Conservation (phyloP, 2,797 vertebrate species). For the Neomorphus geoffroyi region DNA sequence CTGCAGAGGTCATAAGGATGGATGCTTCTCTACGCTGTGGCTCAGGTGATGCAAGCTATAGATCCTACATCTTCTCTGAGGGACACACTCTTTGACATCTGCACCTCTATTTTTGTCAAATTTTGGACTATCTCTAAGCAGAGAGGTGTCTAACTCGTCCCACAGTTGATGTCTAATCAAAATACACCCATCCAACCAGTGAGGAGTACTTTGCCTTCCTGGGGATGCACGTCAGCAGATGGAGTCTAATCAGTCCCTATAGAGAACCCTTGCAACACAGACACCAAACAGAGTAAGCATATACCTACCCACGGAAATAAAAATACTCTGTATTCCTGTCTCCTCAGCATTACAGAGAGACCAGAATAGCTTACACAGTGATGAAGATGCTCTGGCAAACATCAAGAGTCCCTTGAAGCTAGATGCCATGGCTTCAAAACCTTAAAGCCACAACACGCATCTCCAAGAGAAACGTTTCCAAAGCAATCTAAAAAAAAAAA, state of each 20-base stretch:
- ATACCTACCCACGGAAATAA: not conserved
- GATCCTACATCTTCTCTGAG: not conserved
- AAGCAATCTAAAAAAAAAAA: not conserved
- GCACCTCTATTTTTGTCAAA: conserved; percentile 46
- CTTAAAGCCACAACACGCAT: not conserved
- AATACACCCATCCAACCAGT: conserved; percentile 34
- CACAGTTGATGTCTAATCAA: conserved; percentile 17
- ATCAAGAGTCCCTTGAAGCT: not conserved
- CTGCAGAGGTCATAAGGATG: not conserved
- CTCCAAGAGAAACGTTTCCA: conserved; percentile 4
- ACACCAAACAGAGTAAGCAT: not conserved
- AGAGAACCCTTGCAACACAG: too few species aligned
- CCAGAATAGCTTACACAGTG: not conserved
- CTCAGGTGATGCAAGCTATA: not conserved
- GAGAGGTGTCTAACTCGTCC: conserved; percentile 5
- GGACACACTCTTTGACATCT: not conserved
- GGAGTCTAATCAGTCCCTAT: not conserved
- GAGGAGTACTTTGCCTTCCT: not conserved
- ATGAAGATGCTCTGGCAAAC: not conserved
- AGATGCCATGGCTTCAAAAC: not conserved
- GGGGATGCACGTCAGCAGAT: not conserved
- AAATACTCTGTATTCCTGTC: not conserved
- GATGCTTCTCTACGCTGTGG: accelerated
- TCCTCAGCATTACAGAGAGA: not conserved
- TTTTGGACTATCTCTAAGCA: not conserved